Evolutionary conservation across 2,113 vertebrate genomes (phyloP), one percentile per base, ranked within the genome.

Genomic region (Xenopus borealis): DNA sequence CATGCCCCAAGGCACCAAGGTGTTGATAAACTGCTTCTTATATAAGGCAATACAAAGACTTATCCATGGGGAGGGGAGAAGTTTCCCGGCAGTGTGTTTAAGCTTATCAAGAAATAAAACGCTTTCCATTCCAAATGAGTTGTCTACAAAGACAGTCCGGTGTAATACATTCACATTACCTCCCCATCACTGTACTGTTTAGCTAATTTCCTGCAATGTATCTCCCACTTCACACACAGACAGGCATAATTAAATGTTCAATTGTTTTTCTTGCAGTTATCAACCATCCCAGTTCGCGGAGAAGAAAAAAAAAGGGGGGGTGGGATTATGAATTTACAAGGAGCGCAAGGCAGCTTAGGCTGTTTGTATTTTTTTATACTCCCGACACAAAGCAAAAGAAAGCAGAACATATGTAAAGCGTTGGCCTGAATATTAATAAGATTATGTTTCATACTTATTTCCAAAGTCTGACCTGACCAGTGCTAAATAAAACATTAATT

Each of bases 171-270:
- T 70, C 59, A 58, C 52, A 50, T 69, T 69, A 44, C 59, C 67
- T 63, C 74, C 44, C 67, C 59, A 58, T 77, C 74, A 63, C 74
- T 57, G 74, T 77, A 67, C 74, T 45, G 59, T 77, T 77, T 70
- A 70, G 74, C 64, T 77, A 69, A 77, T 77, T 77, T 70, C 59
- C 74, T 64, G 74, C 74, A 55, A 44, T 71, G 75, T 81, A 72
- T 69, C 53, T 81, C 71, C 47, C 52, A 73, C 63, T 71, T 82
- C 10, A 50, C 65, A 63, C 62, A 23, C 78, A 80, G 59, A 18
- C 59, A 82, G 72, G 79, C 13, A 11, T 72, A 75, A 79, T 66
- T 81, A 79, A 81, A 79, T 18, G 13, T 71, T 81, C 74, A 45
- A 16, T 59, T 74, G 13, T 71, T 81, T 75, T 78, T 55, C 66